phyloP scores from a whole-genome alignment of 2,888 invertebrate species.

The Apotomis betuletana region DNA sequence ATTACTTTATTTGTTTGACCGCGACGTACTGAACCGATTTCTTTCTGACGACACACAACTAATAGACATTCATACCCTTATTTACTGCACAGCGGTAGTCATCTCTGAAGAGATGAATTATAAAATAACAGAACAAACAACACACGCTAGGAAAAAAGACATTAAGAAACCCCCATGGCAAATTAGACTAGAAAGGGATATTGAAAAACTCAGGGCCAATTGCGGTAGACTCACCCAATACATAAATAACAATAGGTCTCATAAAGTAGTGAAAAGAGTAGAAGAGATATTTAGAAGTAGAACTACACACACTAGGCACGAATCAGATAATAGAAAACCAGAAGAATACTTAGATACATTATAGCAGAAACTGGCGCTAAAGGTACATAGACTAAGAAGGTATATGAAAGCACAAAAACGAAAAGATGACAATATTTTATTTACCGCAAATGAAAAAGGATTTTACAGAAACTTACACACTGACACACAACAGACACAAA shows the following conservation, averaged over 20 bases:
- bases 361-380: slow-evolving; percentile 44
- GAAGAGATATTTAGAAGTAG: slow-evolving; percentile 35
- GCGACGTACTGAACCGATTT: too few species aligned
- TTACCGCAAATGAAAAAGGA: slow-evolving; percentile 41
- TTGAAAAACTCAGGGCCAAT: slow-evolving; percentile 35
- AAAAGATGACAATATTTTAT: slow-evolving; percentile 43
- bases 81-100: too few species aligned
- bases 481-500: background rate
- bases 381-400: slow-evolving; percentile 41
- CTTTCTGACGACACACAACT: too few species aligned
- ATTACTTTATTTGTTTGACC: too few species aligned
- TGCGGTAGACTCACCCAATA: slow-evolving; percentile 44
- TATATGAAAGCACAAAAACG: slow-evolving; percentile 43
- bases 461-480: slow-evolving; percentile 43
- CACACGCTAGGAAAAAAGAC: too few species aligned
- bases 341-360: slow-evolving; percentile 45
- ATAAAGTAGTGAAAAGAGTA: slow-evolving; percentile 40
- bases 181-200: too few species aligned
- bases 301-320: slow-evolving; percentile 38
- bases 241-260: slow-evolving; percentile 42
- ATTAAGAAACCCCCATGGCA: too few species aligned
- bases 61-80: too few species aligned
- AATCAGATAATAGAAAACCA: slow-evolving; percentile 41
- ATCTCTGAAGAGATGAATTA: too few species aligned
- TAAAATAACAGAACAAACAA: too few species aligned